Percentiles rank a stretch among this genome's conserved stretches.
These are phyloP conservation scores for Protobothrops flavoviridis DNA, from an alignment of 2,113 vertebrate species.

Conservation along the genomic window DNA sequence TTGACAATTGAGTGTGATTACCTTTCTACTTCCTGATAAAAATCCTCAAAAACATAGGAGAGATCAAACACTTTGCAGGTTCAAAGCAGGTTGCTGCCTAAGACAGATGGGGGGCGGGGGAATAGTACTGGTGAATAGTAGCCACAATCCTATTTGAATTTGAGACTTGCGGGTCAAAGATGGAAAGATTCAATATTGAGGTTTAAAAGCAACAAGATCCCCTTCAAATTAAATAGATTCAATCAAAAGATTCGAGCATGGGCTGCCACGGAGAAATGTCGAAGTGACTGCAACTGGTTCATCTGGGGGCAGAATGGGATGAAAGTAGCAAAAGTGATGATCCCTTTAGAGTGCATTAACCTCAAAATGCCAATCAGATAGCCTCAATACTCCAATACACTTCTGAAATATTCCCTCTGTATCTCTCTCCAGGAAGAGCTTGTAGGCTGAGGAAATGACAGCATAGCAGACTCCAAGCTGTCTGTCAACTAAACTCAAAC, in stretches of 20 bases:
- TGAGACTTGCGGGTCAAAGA: background rate
- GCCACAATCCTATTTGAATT: background rate
- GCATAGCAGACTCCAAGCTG: background rate
- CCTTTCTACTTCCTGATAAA: background rate
- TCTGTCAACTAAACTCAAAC: background rate
- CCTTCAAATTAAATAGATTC: background rate
- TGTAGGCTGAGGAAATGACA: background rate
- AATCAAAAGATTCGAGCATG: background rate
- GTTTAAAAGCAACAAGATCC: background rate
- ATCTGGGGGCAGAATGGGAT: background rate
- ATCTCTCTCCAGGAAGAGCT: background rate
- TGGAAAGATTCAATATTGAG: background rate
- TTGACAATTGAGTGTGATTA: background rate
- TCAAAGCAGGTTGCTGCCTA: background rate
- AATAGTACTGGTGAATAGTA: background rate
- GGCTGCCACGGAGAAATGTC: background rate
- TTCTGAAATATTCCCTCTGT: background rate
- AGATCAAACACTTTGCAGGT: background rate
- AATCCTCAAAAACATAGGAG: background rate
- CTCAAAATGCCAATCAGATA: background rate
- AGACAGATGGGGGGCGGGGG: rapidly evolving
- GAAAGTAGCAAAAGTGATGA: background rate
- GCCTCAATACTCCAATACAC: background rate
- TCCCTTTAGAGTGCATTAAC: background rate
- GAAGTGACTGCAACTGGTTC: background rate